phyloP scores from a whole-genome alignment of 2,888 invertebrate genomes.

The Lochmaea capreae region DNA sequence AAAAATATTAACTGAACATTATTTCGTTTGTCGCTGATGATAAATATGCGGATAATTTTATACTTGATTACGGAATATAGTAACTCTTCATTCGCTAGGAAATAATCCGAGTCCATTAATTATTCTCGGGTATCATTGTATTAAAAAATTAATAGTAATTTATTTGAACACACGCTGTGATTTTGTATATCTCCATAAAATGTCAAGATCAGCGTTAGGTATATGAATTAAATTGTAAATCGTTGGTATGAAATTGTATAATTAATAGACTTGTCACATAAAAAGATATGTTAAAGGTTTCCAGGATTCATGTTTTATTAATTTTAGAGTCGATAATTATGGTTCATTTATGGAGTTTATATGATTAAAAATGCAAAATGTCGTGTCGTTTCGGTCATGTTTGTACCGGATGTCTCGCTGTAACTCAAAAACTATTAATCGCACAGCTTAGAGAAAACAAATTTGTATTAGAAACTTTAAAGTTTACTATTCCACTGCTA shows the following conservation, averaged over 20 bases:
- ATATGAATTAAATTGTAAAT: constrained; percentile 15
- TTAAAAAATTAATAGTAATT: constrained; percentile 5
- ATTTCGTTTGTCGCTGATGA: background rate
- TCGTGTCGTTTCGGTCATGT: background rate
- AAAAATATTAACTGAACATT: no score
- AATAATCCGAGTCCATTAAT: constrained; percentile 5
- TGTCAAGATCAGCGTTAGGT: constrained; percentile 10
- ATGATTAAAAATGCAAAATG: background rate
- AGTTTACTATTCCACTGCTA: no score
- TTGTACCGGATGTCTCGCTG: background rate
- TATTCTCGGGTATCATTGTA: constrained; percentile 3
- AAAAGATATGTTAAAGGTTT: constrained; percentile 11
- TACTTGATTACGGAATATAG: background rate
- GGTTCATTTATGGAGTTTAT: background rate
- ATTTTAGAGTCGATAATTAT: background rate
- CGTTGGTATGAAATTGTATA: constrained; percentile 3
- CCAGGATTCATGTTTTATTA: background rate
- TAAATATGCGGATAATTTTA: background rate
- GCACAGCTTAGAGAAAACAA: no score
- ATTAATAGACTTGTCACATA: constrained; percentile 10
- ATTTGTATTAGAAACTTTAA: no score
- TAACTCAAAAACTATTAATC: no score
- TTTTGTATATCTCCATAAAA: constrained; percentile 11
- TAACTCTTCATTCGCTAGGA: background rate
- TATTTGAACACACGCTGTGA: constrained; percentile 5